Percentiles rank a stretch among this genome's conserved stretches.
Evolutionary conservation across 2,797 vertebrate genomes (phyloP).

Genomic region (Labeo calbasu): DNA sequence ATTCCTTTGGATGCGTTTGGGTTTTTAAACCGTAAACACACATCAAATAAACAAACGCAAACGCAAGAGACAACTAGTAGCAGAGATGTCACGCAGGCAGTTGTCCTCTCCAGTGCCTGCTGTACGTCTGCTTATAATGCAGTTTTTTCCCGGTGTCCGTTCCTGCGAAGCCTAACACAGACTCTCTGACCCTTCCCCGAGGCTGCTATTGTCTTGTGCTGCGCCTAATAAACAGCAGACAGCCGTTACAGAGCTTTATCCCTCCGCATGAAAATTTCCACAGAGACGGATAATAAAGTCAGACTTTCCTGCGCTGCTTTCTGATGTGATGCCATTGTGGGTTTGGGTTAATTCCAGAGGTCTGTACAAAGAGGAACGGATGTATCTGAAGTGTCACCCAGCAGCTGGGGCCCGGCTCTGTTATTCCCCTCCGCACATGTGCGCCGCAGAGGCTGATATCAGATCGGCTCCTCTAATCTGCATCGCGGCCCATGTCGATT

Average conservation of each 20-base stretch:
- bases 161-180: constrained; percentile 51
- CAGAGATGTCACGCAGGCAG: neutral
- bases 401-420: constrained; percentile 81
- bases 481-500: constrained; percentile 67
- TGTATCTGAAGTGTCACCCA: constrained; percentile 91
- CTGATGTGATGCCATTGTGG: constrained; percentile 91
- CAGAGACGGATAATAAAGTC: constrained; percentile 84
- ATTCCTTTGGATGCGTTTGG: neutral
- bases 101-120: neutral
- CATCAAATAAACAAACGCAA: constrained; percentile 16
- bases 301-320: constrained; percentile 77
- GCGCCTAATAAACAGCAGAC: constrained; percentile 43
- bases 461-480: constrained; percentile 81
- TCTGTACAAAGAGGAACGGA: constrained; percentile 86
- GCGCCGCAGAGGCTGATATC: constrained; percentile 90
- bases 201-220: constrained; percentile 42
- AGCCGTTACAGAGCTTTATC: constrained; percentile 45
- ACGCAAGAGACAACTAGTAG: constrained; percentile 17
- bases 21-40: neutral
- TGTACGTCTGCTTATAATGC: neutral
- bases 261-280: constrained; percentile 77
- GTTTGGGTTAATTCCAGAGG: constrained; percentile 90
- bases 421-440: constrained; percentile 78
- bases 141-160: neutral
- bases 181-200: constrained; percentile 31